A percentile compares a stretch with the other conserved stretches of the same genome.
Conservation (phyloP, 2,113 vertebrate genomes). For the Rhineura floridana region DNA sequence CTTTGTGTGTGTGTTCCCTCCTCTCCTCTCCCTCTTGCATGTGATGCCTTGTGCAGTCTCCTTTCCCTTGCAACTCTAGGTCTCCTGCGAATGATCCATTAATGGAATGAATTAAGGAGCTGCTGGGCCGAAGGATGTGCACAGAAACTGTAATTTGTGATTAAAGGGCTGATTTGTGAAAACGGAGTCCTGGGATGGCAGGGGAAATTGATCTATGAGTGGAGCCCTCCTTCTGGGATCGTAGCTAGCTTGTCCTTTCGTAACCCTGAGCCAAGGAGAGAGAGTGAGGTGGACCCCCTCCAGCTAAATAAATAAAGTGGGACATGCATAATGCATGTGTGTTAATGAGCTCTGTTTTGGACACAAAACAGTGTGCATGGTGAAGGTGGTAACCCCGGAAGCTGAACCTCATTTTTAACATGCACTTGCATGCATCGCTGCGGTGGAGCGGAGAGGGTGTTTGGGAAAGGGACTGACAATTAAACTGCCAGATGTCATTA, state of each 20-base stretch:
- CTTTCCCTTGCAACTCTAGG: not conserved
- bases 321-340: too few species aligned
- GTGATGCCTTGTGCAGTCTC: too few species aligned
- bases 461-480: not conserved
- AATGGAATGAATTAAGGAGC: slow-evolving; percentile 67
- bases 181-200: slow-evolving; percentile 52
- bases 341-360: too few species aligned
- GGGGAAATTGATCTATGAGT: slow-evolving; percentile 20
- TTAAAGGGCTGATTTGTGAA: slow-evolving; percentile 68
- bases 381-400: too few species aligned
- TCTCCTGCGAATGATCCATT: slow-evolving; percentile 72
- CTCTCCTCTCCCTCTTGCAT: too few species aligned
- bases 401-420: too few species aligned
- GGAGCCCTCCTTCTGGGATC: slow-evolving; percentile 24
- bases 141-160: slow-evolving; percentile 51
- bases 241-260: not conserved
- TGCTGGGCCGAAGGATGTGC: slow-evolving; percentile 60
- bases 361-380: too few species aligned
- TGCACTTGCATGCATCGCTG: too few species aligned
- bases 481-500: too few species aligned
- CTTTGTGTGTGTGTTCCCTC: not conserved
- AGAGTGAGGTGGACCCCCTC: not conserved
- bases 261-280: too few species aligned
- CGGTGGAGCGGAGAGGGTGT: not conserved
- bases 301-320: not conserved